These are phyloP conservation scores for Calephelis nemesis DNA, from an alignment of 1,140 invertebrate species.

Conservation along the genomic window DNA sequence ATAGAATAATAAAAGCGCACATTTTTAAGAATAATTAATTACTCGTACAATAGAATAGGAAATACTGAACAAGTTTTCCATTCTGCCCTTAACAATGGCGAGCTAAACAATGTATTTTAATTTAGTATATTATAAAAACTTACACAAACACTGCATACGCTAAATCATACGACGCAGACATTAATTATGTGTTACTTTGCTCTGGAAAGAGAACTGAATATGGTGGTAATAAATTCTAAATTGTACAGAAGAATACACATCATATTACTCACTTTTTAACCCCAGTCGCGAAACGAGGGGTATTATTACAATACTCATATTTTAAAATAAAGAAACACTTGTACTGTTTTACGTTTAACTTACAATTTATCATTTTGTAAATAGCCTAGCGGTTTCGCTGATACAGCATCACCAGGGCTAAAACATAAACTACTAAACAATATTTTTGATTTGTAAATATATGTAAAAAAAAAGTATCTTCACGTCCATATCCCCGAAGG, in stretches of 20 bases:
- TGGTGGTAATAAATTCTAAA: conserved; percentile 1
- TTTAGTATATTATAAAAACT: conserved; percentile 25
- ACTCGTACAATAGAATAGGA: conserved; percentile 15
- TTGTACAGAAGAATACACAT: not conserved
- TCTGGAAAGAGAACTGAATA: not conserved
- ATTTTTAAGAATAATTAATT: conserved; percentile 15
- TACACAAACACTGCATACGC: conserved; percentile 26
- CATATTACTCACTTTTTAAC: no score
- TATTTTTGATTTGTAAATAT: no score
- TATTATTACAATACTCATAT: no score
- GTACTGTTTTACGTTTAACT: no score
- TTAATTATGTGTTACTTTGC: conserved; percentile 21
- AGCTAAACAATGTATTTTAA: conserved; percentile 24
- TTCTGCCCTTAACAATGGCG: not conserved
- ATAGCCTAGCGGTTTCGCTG: no score
- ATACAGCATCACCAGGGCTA: no score
- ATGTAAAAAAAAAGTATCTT: no score
- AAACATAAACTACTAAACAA: no score
- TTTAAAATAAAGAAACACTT: no score
- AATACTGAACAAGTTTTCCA: conserved; percentile 8
- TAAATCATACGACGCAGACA: conserved; percentile 20
- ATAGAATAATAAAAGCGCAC: conserved; percentile 4
- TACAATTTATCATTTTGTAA: no score
- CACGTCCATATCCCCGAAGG: no score
- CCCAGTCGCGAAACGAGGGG: no score